These are phyloP conservation scores for Nematolebias whitei DNA, from an alignment of 2,113 vertebrate genomes.

Conservation along the genomic window DNA sequence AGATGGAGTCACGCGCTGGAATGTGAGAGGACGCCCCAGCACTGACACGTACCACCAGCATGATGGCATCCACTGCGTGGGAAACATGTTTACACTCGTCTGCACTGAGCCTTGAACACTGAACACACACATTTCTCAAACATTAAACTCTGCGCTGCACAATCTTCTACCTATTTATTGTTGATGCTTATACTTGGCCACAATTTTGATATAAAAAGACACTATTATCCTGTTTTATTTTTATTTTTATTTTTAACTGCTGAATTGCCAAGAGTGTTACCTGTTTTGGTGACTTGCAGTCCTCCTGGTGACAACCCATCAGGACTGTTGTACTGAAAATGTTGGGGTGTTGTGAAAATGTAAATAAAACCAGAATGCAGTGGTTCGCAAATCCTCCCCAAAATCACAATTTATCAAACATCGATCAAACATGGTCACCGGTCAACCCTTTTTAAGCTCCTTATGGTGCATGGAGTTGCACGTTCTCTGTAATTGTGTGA, in stretches of 20 bases:
- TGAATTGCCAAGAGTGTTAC: not conserved
- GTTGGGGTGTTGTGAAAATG: too few relatives aligned
- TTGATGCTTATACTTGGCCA: constrained; percentile 15
- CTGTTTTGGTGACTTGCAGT: constrained; percentile 2
- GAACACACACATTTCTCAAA: constrained; percentile 29
- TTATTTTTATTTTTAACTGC: not conserved
- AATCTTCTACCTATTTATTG: constrained; percentile 52
- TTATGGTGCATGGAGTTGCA: not conserved
- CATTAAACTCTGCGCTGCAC: not conserved
- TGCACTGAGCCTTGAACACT: constrained; percentile 61
- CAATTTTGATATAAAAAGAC: constrained; percentile 20
- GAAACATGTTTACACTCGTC: constrained; percentile 71
- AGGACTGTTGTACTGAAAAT: constrained; percentile 2
- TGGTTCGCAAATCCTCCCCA: too few relatives aligned
- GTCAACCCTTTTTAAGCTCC: not conserved
- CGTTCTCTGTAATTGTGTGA: not conserved
- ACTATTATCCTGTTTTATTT: constrained; percentile 6
- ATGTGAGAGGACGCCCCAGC: constrained; percentile 15
- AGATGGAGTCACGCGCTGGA: constrained; percentile 9
- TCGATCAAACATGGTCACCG: too few relatives aligned
- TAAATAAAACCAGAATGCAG: too few relatives aligned
- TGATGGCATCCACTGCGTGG: constrained; percentile 49
- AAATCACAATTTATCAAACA: too few relatives aligned
- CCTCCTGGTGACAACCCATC: constrained; percentile 1
- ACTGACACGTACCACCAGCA: constrained; percentile 11